Evolutionary conservation across 2,113 vertebrate genomes (phyloP).

Genomic region (Martes martes): DNA sequence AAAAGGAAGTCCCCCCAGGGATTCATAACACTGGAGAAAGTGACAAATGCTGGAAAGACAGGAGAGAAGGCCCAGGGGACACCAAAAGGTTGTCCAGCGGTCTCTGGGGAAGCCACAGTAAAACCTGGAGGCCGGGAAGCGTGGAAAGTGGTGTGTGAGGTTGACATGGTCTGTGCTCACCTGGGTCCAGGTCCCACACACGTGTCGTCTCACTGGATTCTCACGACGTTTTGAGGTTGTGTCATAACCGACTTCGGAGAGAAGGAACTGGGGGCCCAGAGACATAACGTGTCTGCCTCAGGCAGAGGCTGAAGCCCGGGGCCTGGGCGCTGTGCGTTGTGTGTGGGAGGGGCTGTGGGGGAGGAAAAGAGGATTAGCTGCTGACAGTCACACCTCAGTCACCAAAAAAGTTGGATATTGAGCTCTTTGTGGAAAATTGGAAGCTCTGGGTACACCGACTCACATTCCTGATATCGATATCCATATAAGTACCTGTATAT

Average conservation of each 20-base stretch:
- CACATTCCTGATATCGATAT: no score
- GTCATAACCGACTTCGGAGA: neutral
- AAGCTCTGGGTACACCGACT: neutral
- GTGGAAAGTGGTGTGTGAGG: no score
- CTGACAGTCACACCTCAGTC: neutral
- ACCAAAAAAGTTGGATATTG: neutral
- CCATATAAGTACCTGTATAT: no score
- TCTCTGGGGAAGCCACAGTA: neutral
- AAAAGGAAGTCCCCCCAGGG: neutral
- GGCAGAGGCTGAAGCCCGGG: neutral
- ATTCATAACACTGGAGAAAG: neutral
- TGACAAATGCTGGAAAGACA: no score
- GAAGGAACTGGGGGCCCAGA: neutral
- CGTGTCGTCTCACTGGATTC: accelerated
- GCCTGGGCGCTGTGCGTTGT: neutral
- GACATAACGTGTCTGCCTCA: neutral
- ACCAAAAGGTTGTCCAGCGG: neutral
- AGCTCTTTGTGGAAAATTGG: neutral
- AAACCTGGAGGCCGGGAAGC: neutral
- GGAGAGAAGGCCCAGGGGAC: neutral
- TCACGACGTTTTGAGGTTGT: neutral
- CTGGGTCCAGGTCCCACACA: neutral
- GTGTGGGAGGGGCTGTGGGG: no score
- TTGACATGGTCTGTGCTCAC: accelerated
- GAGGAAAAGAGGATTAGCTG: neutral